Conservation (phyloP, 2,888 invertebrate species). For the Rhynchonema sp. region DNA sequence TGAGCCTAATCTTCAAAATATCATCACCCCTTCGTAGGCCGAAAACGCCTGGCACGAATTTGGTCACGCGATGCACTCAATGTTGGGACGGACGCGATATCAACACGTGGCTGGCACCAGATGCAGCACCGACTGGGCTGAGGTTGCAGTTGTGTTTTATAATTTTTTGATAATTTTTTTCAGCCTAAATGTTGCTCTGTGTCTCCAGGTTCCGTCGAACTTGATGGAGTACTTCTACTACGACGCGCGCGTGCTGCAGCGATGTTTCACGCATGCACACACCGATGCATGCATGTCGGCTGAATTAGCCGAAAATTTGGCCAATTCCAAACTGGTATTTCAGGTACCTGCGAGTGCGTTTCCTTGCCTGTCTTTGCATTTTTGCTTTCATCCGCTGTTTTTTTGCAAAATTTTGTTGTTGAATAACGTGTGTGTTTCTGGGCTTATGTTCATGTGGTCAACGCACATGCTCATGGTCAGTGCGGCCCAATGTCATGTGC, state of each 20-base stretch:
- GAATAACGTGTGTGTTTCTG: no score
- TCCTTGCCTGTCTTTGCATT: no score
- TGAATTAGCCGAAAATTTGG: background rate
- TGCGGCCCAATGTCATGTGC: background rate
- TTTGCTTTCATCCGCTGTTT: no score
- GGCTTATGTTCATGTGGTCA: no score
- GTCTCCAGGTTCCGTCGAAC: conserved; percentile 88
- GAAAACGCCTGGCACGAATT: conserved; percentile 96
- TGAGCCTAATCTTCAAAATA: no score
- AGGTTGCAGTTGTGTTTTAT: no score
- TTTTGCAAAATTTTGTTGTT: no score
- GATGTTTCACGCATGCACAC: background rate
- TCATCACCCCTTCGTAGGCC: conserved; percentile 36
- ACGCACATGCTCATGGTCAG: no score
- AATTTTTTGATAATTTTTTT: no score
- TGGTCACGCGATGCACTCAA: conserved; percentile 97
- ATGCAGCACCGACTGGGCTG: conserved; percentile 84
- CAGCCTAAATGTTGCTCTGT: no score
- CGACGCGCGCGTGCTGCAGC: conserved; percentile 49
- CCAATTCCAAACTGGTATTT: background rate
- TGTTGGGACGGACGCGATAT: conserved; percentile 79
- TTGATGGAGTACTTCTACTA: conserved; percentile 92
- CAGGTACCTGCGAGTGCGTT: no score
- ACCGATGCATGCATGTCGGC: background rate
- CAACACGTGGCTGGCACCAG: conserved; percentile 91